Percentiles rank a stretch among this genome's conserved stretches.
These are phyloP conservation scores for Octonoba sinensis DNA, from an alignment of 2,888 invertebrate species.

Conservation along the genomic window DNA sequence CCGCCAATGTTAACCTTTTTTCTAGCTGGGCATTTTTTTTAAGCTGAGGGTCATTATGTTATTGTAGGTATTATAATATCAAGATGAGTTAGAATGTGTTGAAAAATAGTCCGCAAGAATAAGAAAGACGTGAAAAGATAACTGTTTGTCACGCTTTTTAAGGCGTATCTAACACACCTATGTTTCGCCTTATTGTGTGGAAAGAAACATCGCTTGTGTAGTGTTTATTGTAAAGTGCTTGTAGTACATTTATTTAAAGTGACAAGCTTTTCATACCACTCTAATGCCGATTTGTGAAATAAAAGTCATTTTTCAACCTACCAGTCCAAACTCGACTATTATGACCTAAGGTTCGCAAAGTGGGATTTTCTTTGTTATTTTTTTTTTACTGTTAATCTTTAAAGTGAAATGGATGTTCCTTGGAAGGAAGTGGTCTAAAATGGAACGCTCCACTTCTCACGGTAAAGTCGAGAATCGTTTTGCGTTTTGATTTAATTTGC, in stretches of 20 bases:
- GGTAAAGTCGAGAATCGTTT: no score
- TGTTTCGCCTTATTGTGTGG: constrained; percentile 12
- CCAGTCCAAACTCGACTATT: constrained; percentile 10
- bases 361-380: not conserved
- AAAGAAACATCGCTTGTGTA: constrained; percentile 16
- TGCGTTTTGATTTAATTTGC: no score
- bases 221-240: constrained; percentile 44
- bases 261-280: constrained; percentile 33
- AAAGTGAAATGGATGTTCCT: no score
- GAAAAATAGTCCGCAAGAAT: not conserved
- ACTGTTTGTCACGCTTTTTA: constrained; percentile 42
- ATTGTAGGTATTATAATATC: constrained; percentile 40
- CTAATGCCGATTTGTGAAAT: not conserved
- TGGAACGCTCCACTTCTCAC: no score
- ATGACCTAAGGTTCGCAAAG: constrained; percentile 1
- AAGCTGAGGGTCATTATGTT: constrained; percentile 34
- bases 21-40: constrained; percentile 9
- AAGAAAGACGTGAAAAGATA: constrained; percentile 42
- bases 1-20: constrained; percentile 19
- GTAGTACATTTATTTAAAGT: constrained; percentile 41
- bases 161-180: constrained; percentile 51
- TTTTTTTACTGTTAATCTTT: no score
- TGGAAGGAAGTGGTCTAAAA: no score
- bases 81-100: constrained; percentile 40
- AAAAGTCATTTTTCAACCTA: constrained; percentile 38